Base-by-base conservation (phyloP, 2,113 vertebrate genomes). In the Menidia beryllina region DNA sequence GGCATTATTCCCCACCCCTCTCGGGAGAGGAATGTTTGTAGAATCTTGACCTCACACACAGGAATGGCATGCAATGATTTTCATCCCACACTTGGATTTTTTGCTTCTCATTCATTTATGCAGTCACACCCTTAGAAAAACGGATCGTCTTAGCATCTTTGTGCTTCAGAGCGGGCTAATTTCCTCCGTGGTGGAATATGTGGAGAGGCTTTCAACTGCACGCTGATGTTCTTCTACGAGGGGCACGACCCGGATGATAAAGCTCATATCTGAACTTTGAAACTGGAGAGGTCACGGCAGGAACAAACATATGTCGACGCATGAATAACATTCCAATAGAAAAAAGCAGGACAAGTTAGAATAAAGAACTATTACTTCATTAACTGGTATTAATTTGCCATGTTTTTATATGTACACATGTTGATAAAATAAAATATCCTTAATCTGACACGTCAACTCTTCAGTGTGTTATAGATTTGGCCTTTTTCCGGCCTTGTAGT, bases 41-140 rank as follows among this genome's bases (percentile, higher is more conserved):
- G 69, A 82, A 82, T 70, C 56, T 74, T 91, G 91, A 91, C 89
- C 89, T 87, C 78, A 91, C 82, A 87, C 88, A 82, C 84, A 88
- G 80, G 77, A 90, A 90, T 85, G 86, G 84, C 82, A 89, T 71
- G 84, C 72, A 81, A 89, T 85, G 77, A 83, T 89, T 83, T 87
- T 84, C 60, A 90, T 84, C 77, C 81, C 81, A 71, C 82, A 88
- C 70, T 85, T 81, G 67, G 78, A 81, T 81, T 81, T 81, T 81
- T 67, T 62, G 80, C 82, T 88, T 84, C 84, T 87, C 86, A 91
- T 91, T 91, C 84, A 88, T 92, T 90, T 89, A 86, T 88, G 74
- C 69, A 0, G 53, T 54, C 58, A 60, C 64, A 72, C 48, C 80
- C 79, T 86, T 79, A 75, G 61, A 82, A 73, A 74, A 79, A 65